A percentile compares a stretch with the other conserved stretches of the same genome.
Conservation (phyloP, 1,140 invertebrate species). For the Anadara kagoshimensis region DNA sequence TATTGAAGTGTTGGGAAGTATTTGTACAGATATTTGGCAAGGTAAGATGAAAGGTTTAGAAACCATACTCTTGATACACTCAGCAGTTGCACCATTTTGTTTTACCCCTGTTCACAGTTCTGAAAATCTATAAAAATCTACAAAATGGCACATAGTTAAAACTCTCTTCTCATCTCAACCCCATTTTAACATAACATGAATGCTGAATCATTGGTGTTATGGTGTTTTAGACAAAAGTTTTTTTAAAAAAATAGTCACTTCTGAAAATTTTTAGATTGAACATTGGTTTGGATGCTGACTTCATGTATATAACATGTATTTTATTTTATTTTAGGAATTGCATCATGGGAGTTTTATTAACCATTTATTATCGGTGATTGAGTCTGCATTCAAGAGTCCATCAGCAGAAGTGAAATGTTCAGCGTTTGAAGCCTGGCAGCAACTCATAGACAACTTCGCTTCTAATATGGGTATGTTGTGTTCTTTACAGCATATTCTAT, state of each 20-base stretch:
- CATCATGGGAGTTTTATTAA: constrained; percentile 63
- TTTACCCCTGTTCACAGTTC: no score
- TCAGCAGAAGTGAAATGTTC: constrained; percentile 46
- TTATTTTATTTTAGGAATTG: constrained; percentile 53
- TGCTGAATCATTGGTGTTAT: no score
- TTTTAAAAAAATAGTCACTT: no score
- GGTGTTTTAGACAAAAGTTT: no score
- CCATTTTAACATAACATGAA: no score
- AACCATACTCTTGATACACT: neutral
- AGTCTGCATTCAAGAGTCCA: constrained; percentile 61
- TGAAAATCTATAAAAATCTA: no score
- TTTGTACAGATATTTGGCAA: constrained; percentile 61
- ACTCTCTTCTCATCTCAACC: no score
- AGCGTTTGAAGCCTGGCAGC: constrained; percentile 59
- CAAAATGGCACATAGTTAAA: no score
- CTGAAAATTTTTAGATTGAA: no score
- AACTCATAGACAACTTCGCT: constrained; percentile 66
- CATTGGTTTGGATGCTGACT: no score
- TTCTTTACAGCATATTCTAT: neutral
- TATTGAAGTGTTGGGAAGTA: constrained; percentile 54
- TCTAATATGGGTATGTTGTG: constrained; percentile 52
- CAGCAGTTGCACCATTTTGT: no score
- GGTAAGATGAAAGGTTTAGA: constrained; percentile 30
- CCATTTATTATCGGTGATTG: constrained; percentile 53
- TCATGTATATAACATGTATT: no score